phyloP scores from a whole-genome alignment of 1,140 invertebrate species.

The Sycobia sp. region DNA sequence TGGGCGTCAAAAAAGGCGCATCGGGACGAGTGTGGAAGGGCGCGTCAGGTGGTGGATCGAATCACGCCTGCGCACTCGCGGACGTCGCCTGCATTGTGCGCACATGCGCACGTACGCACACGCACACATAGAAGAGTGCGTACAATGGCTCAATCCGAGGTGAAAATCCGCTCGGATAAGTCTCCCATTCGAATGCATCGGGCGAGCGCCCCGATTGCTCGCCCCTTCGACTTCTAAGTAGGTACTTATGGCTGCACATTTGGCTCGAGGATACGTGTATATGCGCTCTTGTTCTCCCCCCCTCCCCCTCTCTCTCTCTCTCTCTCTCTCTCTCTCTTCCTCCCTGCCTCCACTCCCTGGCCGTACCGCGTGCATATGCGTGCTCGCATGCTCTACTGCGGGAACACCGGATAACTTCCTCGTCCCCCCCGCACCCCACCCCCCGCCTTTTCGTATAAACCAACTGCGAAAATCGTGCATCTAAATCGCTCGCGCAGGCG shows the following conservation, averaged over 20 bases:
- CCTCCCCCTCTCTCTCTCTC: neutral
- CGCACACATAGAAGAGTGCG: too few species aligned
- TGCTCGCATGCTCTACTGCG: too few species aligned
- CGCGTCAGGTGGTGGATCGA: constrained; percentile 56
- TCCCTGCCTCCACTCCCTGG: too few species aligned
- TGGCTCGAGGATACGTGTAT: too few species aligned
- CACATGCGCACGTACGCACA: too few species aligned
- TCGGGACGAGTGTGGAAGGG: constrained; percentile 14
- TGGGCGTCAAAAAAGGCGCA: neutral
- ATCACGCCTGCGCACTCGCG: constrained; percentile 35
- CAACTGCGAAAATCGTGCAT: too few species aligned
- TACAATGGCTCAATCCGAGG: constrained; percentile 59
- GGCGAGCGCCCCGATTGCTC: too few species aligned
- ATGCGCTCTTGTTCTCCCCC: constrained; percentile 37
- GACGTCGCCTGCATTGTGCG: too few species aligned
- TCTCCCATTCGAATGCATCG: constrained; percentile 59
- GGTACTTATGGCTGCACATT: constrained; percentile 63
- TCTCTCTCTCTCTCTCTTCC: neutral
- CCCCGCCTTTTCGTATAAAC: too few species aligned
- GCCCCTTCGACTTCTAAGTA: constrained; percentile 56
- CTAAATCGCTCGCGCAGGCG: too few species aligned
- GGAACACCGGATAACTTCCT: too few species aligned
- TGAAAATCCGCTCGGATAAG: constrained; percentile 54
- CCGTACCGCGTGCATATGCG: neutral
- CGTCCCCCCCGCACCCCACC: too few species aligned